Base-by-base conservation (phyloP, 2,888 invertebrate species). In the Ctenicera cuprea region DNA sequence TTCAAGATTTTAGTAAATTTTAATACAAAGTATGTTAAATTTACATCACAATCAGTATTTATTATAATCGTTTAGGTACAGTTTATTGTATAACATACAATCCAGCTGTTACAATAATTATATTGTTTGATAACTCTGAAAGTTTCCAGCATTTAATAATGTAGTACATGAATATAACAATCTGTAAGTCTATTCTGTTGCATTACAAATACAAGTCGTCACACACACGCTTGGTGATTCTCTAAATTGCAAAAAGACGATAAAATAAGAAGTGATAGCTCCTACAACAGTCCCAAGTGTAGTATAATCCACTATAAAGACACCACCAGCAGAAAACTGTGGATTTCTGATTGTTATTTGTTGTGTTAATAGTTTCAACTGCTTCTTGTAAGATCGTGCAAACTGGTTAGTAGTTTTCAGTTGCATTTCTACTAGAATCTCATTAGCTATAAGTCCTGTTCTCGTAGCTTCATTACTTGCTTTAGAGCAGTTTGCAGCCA, bases 201-300 rank as follows among this genome's bases (percentile, higher is more conserved):
- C 38, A 4, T 38, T 38, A 12, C 38, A 38, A 12, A 1, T 8
- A 12, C 9, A 38, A 12, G 38, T 38, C 2, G 9, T 38, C 8
- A 33, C 4, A 8, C 8, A 7, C 5, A 4, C 5, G 4, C 5
- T 8, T 33, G 33, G 8, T 12, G 38, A 2, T 38, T 38, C 5
- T 12, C 38, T 38, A 38, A 54, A 54, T 12, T 54, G 54, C n/a
- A 54, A n/a, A 30, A 26, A 54, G 4, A 54, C 16, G n/a, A 54
- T 54, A 4, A 26, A 26, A 33, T 54, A 54, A n/a, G 54, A 2
- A 54, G 54, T 30, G 9, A 54, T 11, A 22, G 30, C 54, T n/a
- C 54, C 26, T 30, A 26, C 0, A 1, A 30, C 54, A 14, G 54
- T 7, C 22, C 1, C 3, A 8, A 54, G 3, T 1, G 12, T 14